Evolutionary conservation across 2,797 vertebrate genomes (phyloP), one percentile per base, ranked within the genome.

Genomic region (Diplodus puntazzo): DNA sequence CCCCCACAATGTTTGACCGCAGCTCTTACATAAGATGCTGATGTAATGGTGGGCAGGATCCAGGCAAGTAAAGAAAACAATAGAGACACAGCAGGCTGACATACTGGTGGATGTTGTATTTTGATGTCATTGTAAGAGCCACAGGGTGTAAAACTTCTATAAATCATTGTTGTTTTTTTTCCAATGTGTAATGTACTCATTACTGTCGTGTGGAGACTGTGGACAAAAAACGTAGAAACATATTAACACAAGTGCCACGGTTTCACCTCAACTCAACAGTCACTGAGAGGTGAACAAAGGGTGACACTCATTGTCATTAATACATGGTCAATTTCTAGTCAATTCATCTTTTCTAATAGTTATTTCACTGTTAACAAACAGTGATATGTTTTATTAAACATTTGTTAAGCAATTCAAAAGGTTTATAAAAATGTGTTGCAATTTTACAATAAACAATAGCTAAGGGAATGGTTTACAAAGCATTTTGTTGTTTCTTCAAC

Each of bases 21-120:
- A 30, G 81, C 57, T 80, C 77, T 93, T 93, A 86, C 77, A 81
- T 91, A 92, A 91, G 87, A 79, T 45, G 63, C 78, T 92, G 88
- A 91, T 89, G 86, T 87, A 93, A 91, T 12, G 49, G 43, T 57
- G 39, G 69, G 72, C 20, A 49, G 73, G n/a, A 88, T 74, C 53
- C 55, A 75, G 75, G 84, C 78, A 89, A 88, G 69, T 84, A 65
- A 53, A 73, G 72, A 68, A 81, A 85, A 90, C 81, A 87, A 89
- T 82, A 27, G 75, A 73, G 65, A 76, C 42, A 20, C 64, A 68
- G 65, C 42, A 43, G 57, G 57, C 57, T 58, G 60, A 65, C 71
- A 73, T 45, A 46, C 39, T 69, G 55, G 21, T 77, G 70, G 69
- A 55, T 50, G 3, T 76, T 79, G 61, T 18, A 53, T 82, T 59